Conservation (phyloP, 2,113 vertebrate genomes). For the Podocnemis expansa region DNA sequence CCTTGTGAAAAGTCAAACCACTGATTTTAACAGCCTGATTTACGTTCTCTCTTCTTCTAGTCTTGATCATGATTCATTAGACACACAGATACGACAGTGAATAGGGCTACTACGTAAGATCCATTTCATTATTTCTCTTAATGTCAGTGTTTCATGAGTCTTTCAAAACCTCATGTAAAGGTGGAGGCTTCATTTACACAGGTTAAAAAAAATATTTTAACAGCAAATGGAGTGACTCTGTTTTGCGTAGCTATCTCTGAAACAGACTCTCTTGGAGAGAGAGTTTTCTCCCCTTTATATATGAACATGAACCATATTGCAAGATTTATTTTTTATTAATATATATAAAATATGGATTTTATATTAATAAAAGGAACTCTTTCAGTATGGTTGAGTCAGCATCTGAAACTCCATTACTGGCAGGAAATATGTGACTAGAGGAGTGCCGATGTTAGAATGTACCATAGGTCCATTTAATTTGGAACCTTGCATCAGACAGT, state of each 20-base stretch:
- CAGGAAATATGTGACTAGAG: background rate
- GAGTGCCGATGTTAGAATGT: background rate
- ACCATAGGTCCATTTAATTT: background rate
- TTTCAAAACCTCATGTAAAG: background rate
- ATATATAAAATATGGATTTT: background rate
- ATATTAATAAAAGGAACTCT: no score
- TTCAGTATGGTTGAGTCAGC: background rate
- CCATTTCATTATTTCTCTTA: background rate
- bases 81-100: background rate
- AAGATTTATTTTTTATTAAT: background rate
- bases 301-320: no score
- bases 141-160: background rate
- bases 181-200: background rate
- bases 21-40: background rate
- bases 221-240: background rate
- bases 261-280: background rate
- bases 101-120: background rate
- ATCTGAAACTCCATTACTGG: background rate
- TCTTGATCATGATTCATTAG: background rate
- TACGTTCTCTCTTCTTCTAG: background rate
- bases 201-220: background rate
- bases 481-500: background rate
- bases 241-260: background rate
- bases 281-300: background rate
- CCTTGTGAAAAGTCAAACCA: background rate